Evolutionary conservation across 2,888 invertebrate genomes (phyloP).

Genomic region (Syrphus vitripennis): DNA sequence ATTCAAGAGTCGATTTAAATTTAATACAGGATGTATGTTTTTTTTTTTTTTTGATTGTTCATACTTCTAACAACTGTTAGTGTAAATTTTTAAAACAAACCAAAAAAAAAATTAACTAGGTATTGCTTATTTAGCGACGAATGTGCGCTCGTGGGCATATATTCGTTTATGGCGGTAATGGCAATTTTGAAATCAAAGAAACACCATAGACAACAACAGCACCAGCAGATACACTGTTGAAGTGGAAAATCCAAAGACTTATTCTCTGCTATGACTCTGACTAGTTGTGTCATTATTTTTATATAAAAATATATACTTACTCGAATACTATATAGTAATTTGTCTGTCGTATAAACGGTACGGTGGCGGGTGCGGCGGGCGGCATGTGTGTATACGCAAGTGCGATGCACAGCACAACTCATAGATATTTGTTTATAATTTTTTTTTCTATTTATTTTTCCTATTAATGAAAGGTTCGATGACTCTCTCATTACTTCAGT

Average conservation of each 20-base stretch:
- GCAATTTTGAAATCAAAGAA: conserved; percentile 64
- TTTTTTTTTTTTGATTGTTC: background rate
- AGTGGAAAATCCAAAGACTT: conserved; percentile 28
- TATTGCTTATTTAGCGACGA: background rate
- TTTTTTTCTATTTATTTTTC: conserved; percentile 59
- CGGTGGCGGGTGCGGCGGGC: background rate
- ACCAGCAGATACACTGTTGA: background rate
- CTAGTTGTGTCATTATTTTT: conserved; percentile 3
- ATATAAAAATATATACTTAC: background rate
- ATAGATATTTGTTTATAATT: conserved; percentile 42
- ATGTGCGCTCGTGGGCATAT: background rate
- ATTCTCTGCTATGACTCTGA: background rate
- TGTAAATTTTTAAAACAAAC: background rate
- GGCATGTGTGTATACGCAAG: conserved; percentile 52
- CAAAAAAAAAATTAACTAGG: conserved; percentile 1
- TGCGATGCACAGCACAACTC: conserved; percentile 31
- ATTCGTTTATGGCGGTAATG: conserved; percentile 6
- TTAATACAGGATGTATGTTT: background rate
- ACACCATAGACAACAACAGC: conserved; percentile 5
- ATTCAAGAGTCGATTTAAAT: background rate
- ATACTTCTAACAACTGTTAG: background rate
- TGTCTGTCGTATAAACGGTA: background rate
- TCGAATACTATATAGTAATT: background rate
- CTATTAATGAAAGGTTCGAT: conserved; percentile 66
- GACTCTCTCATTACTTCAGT: conserved; percentile 44